These are phyloP conservation scores for Catharus ustulatus DNA, from an alignment of 2,797 vertebrate genomes.

Conservation along the genomic window DNA sequence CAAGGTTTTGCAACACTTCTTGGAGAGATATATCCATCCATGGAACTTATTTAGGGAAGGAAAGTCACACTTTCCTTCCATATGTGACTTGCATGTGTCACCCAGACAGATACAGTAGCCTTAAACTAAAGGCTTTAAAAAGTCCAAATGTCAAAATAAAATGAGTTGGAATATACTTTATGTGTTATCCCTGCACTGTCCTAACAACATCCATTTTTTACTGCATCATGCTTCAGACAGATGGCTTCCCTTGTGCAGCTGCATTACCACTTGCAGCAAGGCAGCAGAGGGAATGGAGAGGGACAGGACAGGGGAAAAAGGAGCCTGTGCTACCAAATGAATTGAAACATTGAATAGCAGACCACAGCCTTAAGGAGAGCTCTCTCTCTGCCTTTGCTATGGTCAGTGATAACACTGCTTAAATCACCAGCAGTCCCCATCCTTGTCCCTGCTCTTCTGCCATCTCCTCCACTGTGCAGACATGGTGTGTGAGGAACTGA, in stretches of 20 bases:
- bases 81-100: conserved; percentile 3
- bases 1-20: not conserved
- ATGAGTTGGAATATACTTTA: not conserved
- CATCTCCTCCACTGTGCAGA: not conserved
- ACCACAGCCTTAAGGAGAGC: not conserved
- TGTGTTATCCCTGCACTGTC: not conserved
- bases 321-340: not conserved
- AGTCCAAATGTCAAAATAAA: not conserved
- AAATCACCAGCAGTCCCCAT: not conserved
- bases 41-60: not conserved
- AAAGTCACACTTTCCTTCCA: conserved; percentile 9
- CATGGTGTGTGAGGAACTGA: not conserved
- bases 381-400: not conserved
- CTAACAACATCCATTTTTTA: not conserved
- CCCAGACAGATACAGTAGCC: not conserved
- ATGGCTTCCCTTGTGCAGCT: not conserved
- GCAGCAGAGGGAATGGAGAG: not conserved
- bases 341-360: not conserved
- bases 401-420: not conserved
- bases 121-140: not conserved
- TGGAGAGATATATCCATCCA: not conserved
- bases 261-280: not conserved
- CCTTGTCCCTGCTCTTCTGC: not conserved
- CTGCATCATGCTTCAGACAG: not conserved
- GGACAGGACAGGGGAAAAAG: not conserved